These are phyloP conservation scores for Catamblyrhynchus diadema DNA, from an alignment of 2,797 vertebrate species.

Conservation along the genomic window DNA sequence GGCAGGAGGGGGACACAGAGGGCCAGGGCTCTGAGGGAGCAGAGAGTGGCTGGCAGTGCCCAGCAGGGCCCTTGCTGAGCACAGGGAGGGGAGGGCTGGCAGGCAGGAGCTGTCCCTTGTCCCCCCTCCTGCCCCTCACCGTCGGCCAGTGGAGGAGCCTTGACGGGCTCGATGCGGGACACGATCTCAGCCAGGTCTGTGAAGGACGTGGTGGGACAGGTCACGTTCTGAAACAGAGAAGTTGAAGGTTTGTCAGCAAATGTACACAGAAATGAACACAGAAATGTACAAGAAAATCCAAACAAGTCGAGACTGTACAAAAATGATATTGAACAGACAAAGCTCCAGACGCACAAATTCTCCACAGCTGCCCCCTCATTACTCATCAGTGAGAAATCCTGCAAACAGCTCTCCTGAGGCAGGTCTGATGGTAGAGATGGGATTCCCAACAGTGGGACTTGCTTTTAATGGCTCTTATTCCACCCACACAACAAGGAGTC, in stretches of 20 bases:
- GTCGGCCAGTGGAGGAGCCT: slow-evolving; percentile 69
- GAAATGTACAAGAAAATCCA: not conserved
- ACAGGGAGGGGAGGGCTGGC: accelerated
- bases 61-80: not conserved
- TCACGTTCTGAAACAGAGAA: slow-evolving; percentile 76
- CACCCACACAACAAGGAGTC: not conserved
- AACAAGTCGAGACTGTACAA: not conserved
- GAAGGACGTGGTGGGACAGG: slow-evolving; percentile 91
- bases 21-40: not conserved
- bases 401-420: not conserved
- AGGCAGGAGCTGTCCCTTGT: not conserved
- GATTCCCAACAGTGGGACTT: not conserved
- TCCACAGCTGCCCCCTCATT: not conserved
- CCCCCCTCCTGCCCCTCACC: slow-evolving; percentile 74
- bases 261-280: accelerated
- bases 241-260: not conserved
- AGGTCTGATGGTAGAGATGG: not conserved
- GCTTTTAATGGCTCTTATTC: not conserved
- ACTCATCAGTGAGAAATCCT: not conserved
- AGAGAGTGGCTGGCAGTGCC: not conserved
- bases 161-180: slow-evolving; percentile 89
- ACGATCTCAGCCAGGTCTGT: slow-evolving; percentile 95
- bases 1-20: not conserved
- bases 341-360: not conserved
- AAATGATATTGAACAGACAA: not conserved